Evolutionary conservation across 2,888 invertebrate genomes (phyloP), one percentile per base, ranked within the genome.

Genomic region (Epirrhoe alternata): DNA sequence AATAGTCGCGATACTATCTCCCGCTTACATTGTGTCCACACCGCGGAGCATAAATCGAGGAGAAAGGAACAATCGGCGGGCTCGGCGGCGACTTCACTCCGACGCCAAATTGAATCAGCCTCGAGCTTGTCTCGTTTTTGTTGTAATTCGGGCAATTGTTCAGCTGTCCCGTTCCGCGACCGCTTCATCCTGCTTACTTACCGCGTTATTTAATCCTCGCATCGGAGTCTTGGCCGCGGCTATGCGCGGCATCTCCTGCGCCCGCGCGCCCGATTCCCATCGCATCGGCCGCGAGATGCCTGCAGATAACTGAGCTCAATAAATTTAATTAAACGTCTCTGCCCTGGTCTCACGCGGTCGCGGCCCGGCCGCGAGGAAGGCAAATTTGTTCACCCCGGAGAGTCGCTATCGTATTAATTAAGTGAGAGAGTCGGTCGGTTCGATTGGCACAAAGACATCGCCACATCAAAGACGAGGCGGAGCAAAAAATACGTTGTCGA

Each of bases 251-350:
- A 88, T 90, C 78, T 75, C 74, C 72, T 81, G 77, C 77, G 78
- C 78, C 76, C 77, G 83, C 79, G 85, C 85, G 79, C 81, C 81
- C 83, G 85, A 85, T 89, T 90, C 88, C 87, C 90, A 89, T 86
- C 85, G 87, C 65, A 59, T 64, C 59, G 57, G 38, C 81, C 77
- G 82, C 79, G 85, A 84, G 86, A 88, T 88, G 87, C 82, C 81
- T 77, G 80, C 76, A 84, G 92, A 91, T 92, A 89, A 63, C 55
- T 90, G 88, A 60, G 51, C 63, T 56, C 86, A 89, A 91, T 92
- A 90, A 90, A 91, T 92, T 90, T 90, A 92, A 91, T 92, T 86
- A 91, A 90, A 88, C 78, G 84, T 87, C 84, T 82, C 80, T 77
- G 78, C 10, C 6, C 81, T 80, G 61, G 30, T 35, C 57, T 52